Evolutionary conservation across 2,888 invertebrate species (phyloP), one percentile per base, ranked within the genome.

Genomic region (Drosophila putrida): DNA sequence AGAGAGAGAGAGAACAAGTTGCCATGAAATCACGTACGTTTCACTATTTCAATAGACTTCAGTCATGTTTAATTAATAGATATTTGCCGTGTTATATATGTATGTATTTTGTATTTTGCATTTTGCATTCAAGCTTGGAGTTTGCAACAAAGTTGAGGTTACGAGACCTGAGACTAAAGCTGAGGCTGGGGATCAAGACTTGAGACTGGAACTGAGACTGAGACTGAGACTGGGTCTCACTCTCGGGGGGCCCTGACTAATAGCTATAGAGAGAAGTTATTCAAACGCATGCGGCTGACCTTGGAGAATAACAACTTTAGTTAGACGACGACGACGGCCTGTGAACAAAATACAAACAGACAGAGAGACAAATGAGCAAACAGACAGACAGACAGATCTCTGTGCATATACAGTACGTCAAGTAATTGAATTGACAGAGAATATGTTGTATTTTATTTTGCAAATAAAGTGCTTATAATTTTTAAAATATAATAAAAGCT

Each of bases 61-160:
- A 47, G 54, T 64, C 69, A 57, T 58, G 47, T 75, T 67, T 81
- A 66, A 87, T 70, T 78, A 71, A 74, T 80, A 68, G 50, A 38
- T 61, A 54, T 44, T 44, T 43, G 15, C 10, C 33, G 39, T 9
- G 9, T 20, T 38, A 28, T 46, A 44, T 33, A 35, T 59, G n/a
- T 15, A 43, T 50, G 9, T 6, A 6, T 31, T 8, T 13, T 53
- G 36, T 43, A 50, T 75, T 53, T 76, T 79, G 82, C 46, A 55
- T 77, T 57, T 73, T 88, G 82, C 86, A 88, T 85, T 86, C 49
- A 65, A 76, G 63, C 74, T 76, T 72, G 64, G 51, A 79, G 86
- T 72, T 68, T 71, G 82, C 79, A 67, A 73, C 64, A 57, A 72
- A 73, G 41, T 38, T 28, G 38, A 13, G 36, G 20, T 2, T 20